Conservation (phyloP, 2,888 invertebrate genomes). For the Kryphioiulus occultus region DNA sequence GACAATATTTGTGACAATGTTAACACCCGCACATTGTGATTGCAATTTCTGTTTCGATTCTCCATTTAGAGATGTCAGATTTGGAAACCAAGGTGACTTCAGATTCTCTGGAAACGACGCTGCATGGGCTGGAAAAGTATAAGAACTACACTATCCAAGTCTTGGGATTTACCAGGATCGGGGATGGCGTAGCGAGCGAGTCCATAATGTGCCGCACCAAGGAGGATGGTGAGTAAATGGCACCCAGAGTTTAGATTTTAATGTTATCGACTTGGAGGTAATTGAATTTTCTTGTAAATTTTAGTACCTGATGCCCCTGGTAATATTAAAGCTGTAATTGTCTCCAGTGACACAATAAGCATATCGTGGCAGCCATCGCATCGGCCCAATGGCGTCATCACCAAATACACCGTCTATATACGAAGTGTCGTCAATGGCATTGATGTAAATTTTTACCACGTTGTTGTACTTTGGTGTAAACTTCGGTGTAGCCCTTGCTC, state of each 20-base stretch:
- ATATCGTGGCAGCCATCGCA: constrained; percentile 84
- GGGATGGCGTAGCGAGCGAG: constrained; percentile 61
- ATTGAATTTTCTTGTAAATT: neutral
- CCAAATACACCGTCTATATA: constrained; percentile 79
- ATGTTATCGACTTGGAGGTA: neutral
- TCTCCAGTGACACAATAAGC: constrained; percentile 60
- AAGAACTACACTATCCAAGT: constrained; percentile 64
- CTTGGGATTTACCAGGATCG: constrained; percentile 62
- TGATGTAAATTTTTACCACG: constrained; percentile 49
- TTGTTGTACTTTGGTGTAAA: neutral
- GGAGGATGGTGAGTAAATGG: constrained; percentile 60
- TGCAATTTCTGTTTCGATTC: neutral
- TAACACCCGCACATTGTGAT: neutral
- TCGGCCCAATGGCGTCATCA: constrained; percentile 82
- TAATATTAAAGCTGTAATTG: constrained; percentile 61
- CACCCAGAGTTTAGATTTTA: neutral
- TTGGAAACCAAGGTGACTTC: constrained; percentile 52
- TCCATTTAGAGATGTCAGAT: neutral
- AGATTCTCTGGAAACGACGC: constrained; percentile 48
- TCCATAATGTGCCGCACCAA: constrained; percentile 61
- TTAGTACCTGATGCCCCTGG: constrained; percentile 62
- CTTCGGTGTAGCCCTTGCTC: too few species aligned
- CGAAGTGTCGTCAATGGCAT: constrained; percentile 56
- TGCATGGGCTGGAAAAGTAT: constrained; percentile 59
- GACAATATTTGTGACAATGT: neutral